Conservation (phyloP, 2,797 vertebrate genomes). For the Chelonia mydas region DNA sequence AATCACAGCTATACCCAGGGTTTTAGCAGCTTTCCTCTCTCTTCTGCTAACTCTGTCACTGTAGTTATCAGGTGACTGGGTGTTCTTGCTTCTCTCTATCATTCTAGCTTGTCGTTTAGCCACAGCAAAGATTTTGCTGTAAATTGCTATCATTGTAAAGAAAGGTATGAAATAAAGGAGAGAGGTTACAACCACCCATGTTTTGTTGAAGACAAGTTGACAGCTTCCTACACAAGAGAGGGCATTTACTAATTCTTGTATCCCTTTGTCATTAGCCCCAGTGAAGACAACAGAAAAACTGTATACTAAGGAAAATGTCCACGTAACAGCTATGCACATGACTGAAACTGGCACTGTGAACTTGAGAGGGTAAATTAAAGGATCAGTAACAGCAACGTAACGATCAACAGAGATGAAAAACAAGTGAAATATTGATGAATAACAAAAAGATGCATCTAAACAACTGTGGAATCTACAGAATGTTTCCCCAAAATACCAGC, state of each 20-base stretch:
- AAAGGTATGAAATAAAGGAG: slow-evolving; percentile 41
- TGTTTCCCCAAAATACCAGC: slow-evolving; percentile 85
- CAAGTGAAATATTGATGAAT: slow-evolving; percentile 87
- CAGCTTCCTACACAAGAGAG: slow-evolving; percentile 50
- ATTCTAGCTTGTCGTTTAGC: slow-evolving; percentile 64
- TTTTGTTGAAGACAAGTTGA: slow-evolving; percentile 21
- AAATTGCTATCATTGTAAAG: slow-evolving; percentile 35
- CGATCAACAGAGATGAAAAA: slow-evolving; percentile 80
- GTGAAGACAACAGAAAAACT: neutral
- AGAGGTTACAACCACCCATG: slow-evolving; percentile 30
- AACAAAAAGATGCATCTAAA: slow-evolving; percentile 86
- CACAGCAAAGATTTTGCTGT: slow-evolving; percentile 56
- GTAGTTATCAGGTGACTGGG: neutral
- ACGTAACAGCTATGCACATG: neutral
- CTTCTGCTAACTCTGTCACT: slow-evolving; percentile 17
- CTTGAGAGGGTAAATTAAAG: slow-evolving; percentile 22
- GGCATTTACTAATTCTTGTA: slow-evolving; percentile 36
- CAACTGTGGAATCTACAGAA: slow-evolving; percentile 86
- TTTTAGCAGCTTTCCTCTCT: slow-evolving; percentile 77
- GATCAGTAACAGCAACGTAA: slow-evolving; percentile 32
- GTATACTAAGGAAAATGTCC: neutral
- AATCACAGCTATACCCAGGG: slow-evolving; percentile 56
- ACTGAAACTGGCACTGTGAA: neutral
- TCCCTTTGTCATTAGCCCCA: neutral
- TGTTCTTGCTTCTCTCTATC: slow-evolving; percentile 54